phyloP scores from a whole-genome alignment of 1,140 invertebrate genomes.

The Thaumatotibia leucotreta region DNA sequence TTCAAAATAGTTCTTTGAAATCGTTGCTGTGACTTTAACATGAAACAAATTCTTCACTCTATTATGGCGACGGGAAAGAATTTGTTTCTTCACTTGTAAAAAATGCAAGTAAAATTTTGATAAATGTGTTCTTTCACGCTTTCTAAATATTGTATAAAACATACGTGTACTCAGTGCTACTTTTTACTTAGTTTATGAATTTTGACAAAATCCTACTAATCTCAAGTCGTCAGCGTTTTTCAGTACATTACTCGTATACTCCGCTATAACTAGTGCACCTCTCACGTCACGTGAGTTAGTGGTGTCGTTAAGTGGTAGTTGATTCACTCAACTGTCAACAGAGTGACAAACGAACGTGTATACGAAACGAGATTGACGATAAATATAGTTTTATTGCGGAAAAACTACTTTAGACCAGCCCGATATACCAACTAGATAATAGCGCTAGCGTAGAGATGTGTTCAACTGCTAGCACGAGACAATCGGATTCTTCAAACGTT shows the following conservation, averaged over 20 bases:
- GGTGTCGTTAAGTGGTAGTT: background rate
- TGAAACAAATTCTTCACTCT: slow-evolving; percentile 29
- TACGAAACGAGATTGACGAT: slow-evolving; percentile 7
- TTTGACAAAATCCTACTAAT: background rate
- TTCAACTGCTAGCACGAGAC: background rate
- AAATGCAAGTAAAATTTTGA: background rate
- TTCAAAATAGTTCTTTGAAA: slow-evolving; percentile 35
- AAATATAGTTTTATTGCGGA: slow-evolving; percentile 10
- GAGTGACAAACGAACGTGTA: slow-evolving; percentile 8
- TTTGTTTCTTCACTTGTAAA: slow-evolving; percentile 11
- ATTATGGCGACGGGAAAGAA: slow-evolving; percentile 13
- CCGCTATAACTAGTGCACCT: background rate
- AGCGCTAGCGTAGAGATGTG: background rate
- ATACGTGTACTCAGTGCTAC: background rate
- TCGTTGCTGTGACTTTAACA: slow-evolving; percentile 23
- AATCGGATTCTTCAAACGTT: slow-evolving; percentile 5
- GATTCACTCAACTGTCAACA: background rate
- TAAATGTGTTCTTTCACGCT: slow-evolving; percentile 3
- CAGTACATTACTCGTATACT: background rate
- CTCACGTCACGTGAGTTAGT: background rate
- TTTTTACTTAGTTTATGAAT: background rate
- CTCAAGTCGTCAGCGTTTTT: background rate
- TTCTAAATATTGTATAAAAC: background rate
- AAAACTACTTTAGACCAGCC: background rate
- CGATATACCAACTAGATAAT: background rate